Base-by-base conservation (phyloP, 2,113 vertebrate species). In the Myocastor coypus region DNA sequence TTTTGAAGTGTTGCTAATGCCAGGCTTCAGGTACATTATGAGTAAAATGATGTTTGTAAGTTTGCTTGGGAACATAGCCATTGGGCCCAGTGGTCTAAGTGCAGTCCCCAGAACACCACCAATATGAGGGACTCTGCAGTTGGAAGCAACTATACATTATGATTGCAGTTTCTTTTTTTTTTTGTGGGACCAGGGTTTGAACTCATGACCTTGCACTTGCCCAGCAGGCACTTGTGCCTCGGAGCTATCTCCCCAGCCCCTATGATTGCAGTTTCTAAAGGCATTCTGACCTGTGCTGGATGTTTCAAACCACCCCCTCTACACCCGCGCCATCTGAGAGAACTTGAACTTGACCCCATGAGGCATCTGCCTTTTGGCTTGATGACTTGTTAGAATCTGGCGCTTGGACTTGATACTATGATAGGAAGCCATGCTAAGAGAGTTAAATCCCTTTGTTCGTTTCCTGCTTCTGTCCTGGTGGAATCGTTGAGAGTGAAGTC, bases 321-420 rank as follows among this genome's bases (percentile, higher is more conserved):
- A 61, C 59, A 20, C 20, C 66, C 34, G 6, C 37, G 61, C 32
- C 13, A 57, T 40, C 40, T 28, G 71, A 40, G 12, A 16, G 37
- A 69, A 55, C 82, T 22, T n/a, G 73, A 71, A 66, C n/a, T 61
- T 55, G 10, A 64, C 40, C 82, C 61, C 20, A 24, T 28, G 42
- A 59, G 37, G 34, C 94, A 71, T 93, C 69, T 94, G 86, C 64
- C 42, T 32, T 66, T 63, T 37, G 77, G 42, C 71, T 87, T 82
- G 46, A 78, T 10, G 3, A 10, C 24, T 26, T 64, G n/a, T 84
- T 0, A 20, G 64, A 91, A 88, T 42, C 64, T 71, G 52, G 75
- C 52, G 66, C 71, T 37, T 50, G 17, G 32, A 57, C 88, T 64
- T 92, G 34, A 68, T 82, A 32, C n/a, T 42, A 37, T 92, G 92